Percentiles rank a stretch among this genome's conserved stretches.
phyloP scores from a whole-genome alignment of 1,140 invertebrate species.

The Hylyphantes graminicola region DNA sequence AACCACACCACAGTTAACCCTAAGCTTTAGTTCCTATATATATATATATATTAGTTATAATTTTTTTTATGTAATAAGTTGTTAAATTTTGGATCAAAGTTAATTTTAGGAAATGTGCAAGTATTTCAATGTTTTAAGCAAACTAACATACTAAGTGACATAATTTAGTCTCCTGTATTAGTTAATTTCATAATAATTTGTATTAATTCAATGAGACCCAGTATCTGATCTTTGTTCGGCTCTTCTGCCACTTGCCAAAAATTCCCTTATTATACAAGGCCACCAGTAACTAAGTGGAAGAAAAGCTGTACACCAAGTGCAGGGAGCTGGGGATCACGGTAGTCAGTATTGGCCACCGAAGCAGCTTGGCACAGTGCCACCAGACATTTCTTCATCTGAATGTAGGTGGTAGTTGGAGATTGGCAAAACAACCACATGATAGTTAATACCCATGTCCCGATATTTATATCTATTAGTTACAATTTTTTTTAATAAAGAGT shows the following conservation, averaged over 20 bases:
- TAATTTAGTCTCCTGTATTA: too few species aligned
- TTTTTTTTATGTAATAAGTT: too few species aligned
- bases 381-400: conserved; percentile 34
- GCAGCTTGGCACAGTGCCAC: conserved; percentile 70
- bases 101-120: too few species aligned
- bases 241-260: conserved; percentile 74
- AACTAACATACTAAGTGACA: too few species aligned
- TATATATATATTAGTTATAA: too few species aligned
- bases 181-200: too few species aligned
- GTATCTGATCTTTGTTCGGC: conserved; percentile 73
- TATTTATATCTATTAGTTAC: too few species aligned
- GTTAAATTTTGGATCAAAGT: too few species aligned
- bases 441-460: background rate
- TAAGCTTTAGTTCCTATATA: background rate
- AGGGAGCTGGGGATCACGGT: conserved; percentile 70
- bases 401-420: conserved; percentile 42
- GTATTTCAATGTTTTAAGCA: too few species aligned
- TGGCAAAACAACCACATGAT: conserved; percentile 3
- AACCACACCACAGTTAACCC: background rate
- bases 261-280: conserved; percentile 76
- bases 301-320: conserved; percentile 70
- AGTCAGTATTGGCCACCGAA: conserved; percentile 72
- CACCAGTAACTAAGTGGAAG: conserved; percentile 72
- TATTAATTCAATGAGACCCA: too few species aligned
- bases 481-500: too few species aligned